Conservation (phyloP, 2,888 invertebrate species). For the Lithosia quadra region DNA sequence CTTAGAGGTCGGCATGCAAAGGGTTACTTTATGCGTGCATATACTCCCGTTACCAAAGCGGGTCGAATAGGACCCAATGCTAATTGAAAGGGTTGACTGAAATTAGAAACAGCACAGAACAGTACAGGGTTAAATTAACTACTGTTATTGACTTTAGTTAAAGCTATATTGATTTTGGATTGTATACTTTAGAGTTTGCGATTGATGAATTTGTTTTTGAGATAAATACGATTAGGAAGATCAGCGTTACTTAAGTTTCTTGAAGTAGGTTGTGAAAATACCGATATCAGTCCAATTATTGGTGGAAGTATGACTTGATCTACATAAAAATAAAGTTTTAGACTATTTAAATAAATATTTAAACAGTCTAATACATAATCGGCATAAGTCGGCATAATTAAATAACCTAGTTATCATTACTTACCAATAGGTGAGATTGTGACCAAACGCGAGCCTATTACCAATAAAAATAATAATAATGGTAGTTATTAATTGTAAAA, state of each 20-base stretch:
- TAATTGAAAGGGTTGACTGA: conserved; percentile 62
- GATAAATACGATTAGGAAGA: not conserved
- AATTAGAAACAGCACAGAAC: conserved; percentile 54
- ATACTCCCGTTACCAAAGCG: conserved; percentile 57
- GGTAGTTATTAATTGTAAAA: too few species aligned
- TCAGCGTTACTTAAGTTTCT: not conserved
- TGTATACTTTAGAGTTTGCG: not conserved
- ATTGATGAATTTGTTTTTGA: not conserved
- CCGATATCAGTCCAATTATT: not conserved
- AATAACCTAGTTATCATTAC: too few species aligned
- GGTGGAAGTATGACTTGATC: too few species aligned
- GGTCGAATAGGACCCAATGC: conserved; percentile 54
- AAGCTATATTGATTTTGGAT: conserved; percentile 10
- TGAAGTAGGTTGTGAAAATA: not conserved
- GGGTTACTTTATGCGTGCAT: conserved; percentile 42
- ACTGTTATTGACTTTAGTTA: conserved; percentile 34
- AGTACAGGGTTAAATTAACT: conserved; percentile 37
- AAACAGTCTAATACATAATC: too few species aligned
- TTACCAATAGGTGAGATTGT: too few species aligned
- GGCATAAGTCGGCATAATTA: too few species aligned
- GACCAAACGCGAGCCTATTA: too few species aligned
- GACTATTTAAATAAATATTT: too few species aligned
- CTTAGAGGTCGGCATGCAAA: conserved; percentile 30
- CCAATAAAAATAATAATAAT: too few species aligned
- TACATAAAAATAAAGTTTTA: too few species aligned